Conservation (phyloP, 2,888 invertebrate genomes). For the Disparrhopalites patrizii region DNA sequence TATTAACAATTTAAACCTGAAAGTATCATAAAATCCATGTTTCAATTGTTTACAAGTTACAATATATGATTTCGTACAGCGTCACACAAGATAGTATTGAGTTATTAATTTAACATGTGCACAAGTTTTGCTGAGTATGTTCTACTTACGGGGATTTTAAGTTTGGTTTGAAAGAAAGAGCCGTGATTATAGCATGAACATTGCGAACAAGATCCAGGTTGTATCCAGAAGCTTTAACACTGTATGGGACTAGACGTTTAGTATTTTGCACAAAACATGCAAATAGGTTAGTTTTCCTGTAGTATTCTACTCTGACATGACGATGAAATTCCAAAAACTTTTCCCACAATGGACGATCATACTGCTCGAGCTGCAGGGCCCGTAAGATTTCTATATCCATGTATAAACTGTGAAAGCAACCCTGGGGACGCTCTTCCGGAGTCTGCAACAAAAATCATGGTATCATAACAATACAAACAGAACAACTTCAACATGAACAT, state of each 20-base stretch:
- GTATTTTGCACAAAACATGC: slow-evolving; percentile 33
- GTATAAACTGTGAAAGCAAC: slow-evolving; percentile 42
- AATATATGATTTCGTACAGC: neutral
- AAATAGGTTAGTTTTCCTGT: slow-evolving; percentile 34
- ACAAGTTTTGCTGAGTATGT: neutral
- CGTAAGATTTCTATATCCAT: slow-evolving; percentile 46
- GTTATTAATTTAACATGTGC: neutral
- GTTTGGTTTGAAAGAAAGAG: slow-evolving; percentile 42
- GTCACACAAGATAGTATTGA: neutral
- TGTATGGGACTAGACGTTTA: slow-evolving; percentile 39
- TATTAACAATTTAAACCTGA: slow-evolving; percentile 41
- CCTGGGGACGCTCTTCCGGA: slow-evolving; percentile 8
- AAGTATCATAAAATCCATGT: neutral
- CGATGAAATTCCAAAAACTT: slow-evolving; percentile 31
- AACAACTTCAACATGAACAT: neutral
- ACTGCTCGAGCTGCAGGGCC: slow-evolving; percentile 38
- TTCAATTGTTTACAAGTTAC: neutral
- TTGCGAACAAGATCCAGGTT: slow-evolving; percentile 43
- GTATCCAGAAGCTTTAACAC: slow-evolving; percentile 41
- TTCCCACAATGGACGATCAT: slow-evolving; percentile 34
- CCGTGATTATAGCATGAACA: slow-evolving; percentile 44
- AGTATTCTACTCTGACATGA: slow-evolving; percentile 36
- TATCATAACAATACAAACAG: neutral
- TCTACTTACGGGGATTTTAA: slow-evolving; percentile 40
- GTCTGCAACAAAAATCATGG: neutral